Base-by-base conservation (phyloP, 30 jellyfish, hydroid and myxozoan species). In the Cassiopea xamachana region DNA sequence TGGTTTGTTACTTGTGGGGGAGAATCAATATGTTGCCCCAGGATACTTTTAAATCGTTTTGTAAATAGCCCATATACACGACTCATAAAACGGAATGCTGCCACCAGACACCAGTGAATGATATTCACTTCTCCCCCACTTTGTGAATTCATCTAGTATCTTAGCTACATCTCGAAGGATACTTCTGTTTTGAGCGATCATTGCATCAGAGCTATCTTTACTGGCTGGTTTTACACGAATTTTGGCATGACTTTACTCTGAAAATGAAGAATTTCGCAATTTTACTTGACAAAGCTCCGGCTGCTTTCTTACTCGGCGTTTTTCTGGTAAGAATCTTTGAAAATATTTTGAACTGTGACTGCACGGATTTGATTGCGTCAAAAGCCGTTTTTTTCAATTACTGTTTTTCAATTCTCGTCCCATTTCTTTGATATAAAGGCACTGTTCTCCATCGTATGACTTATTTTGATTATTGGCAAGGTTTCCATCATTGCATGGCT, bases 211-310 rank as follows among this genome's bases (percentile, higher is more conserved):
- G 55, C 2, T 6, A 16, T 1, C 58, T 1, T 12, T 14, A 15
- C 16, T 71, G 10, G 7, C 7, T 43, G 73, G 75, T 14, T 1
- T 78, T 50, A 14, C n/a, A 17, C 17, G 73, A 62, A 55, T 18
- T 55, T 78, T 55, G 75, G 73, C 72, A 78, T 78, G 87, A 16
- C 14, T 12, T 45, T 1, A 6, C 45, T 51, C 39, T 17, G 59
- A 78, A 3, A 16, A 82, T 68, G 81, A 82, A 19, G 82, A 58
- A 10, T n/a, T 82, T 68, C 43, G 73, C 82, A 67, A 50, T 18
- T 10, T 5, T 58, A 5, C 45, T 64, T 68, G 90, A 82, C 90
- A 82, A 82, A 69, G 90, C 90, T 16, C 45, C 58, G 16, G 90
- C 90, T 68, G 90, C 90, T 67, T 82, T 46, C 51, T 43, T 68